phyloP scores from a whole-genome alignment of 2,797 vertebrate genomes.

The Bradypodion ventrale region DNA sequence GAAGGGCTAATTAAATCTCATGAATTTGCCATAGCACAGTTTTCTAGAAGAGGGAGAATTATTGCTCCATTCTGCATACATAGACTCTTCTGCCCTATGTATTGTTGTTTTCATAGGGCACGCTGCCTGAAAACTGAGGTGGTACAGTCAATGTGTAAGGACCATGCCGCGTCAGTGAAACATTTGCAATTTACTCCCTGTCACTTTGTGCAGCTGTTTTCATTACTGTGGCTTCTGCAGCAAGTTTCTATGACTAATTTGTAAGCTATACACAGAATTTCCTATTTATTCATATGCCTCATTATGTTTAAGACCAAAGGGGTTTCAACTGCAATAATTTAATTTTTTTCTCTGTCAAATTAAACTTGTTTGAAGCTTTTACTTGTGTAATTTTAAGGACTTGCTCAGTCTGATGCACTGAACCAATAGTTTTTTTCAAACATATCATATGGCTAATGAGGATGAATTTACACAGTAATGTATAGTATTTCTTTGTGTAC shows the following conservation, averaged over 20 bases:
- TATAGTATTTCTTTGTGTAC: conserved; percentile 44
- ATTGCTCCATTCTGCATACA: not conserved
- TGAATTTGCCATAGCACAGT: not conserved
- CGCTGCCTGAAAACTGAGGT: not conserved
- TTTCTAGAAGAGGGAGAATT: not conserved
- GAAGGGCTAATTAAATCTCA: conserved; percentile 32
- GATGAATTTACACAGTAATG: conserved; percentile 27
- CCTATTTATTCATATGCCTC: conserved; percentile 57
- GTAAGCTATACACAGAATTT: conserved; percentile 56
- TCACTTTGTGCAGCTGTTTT: conserved; percentile 35
- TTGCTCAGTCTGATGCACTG: conserved; percentile 37
- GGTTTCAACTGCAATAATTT: conserved; percentile 65
- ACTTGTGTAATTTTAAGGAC: conserved; percentile 1
- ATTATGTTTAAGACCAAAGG: conserved; percentile 62
- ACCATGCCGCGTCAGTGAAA: not conserved
- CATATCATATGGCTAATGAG: conserved; percentile 49
- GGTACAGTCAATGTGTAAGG: not conserved
- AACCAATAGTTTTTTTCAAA: conserved; percentile 44
- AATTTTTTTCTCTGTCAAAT: conserved; percentile 56
- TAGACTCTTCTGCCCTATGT: not conserved
- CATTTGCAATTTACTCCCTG: not conserved
- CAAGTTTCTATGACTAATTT: conserved; percentile 61
- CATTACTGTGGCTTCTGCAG: conserved; percentile 57
- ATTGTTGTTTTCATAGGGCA: not conserved
- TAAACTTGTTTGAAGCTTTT: conserved; percentile 38